These are phyloP conservation scores for Synergus laeviventris DNA, from an alignment of 2,888 invertebrate species.

Conservation along the genomic window DNA sequence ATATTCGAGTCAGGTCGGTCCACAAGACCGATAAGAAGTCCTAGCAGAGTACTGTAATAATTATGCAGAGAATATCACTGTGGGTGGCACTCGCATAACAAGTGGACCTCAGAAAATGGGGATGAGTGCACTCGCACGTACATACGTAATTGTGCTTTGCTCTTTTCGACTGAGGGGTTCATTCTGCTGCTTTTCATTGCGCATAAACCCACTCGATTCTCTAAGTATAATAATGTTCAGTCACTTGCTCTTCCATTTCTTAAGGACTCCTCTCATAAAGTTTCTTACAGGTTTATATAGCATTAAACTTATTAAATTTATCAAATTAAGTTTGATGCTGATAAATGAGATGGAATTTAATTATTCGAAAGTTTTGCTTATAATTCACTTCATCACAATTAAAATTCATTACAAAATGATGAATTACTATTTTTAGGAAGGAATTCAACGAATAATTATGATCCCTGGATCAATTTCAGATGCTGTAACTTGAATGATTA, in stretches of 20 bases:
- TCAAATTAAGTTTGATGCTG: not conserved
- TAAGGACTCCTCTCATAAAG: not conserved
- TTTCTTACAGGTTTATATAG: not conserved
- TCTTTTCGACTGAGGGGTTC: constrained; percentile 14
- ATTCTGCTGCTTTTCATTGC: constrained; percentile 25
- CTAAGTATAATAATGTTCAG: constrained; percentile 4
- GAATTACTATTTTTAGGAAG: no score
- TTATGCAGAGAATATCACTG: constrained; percentile 70
- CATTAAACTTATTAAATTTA: not conserved
- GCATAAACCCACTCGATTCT: constrained; percentile 18
- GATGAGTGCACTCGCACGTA: constrained; percentile 16
- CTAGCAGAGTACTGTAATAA: constrained; percentile 63
- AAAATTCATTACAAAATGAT: no score
- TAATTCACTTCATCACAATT: no score
- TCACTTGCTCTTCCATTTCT: not conserved
- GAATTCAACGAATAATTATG: no score
- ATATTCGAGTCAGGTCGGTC: constrained; percentile 61
- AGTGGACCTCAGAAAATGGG: constrained; percentile 53
- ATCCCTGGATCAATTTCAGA: no score
- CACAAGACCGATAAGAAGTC: constrained; percentile 63
- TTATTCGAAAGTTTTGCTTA: no score
- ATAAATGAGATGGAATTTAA: no score
- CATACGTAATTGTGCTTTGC: constrained; percentile 27
- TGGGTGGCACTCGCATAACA: constrained; percentile 63
- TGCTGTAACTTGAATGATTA: no score